Evolutionary conservation across 2,888 invertebrate species (phyloP).

Genomic region (Ptilodon capucinus): DNA sequence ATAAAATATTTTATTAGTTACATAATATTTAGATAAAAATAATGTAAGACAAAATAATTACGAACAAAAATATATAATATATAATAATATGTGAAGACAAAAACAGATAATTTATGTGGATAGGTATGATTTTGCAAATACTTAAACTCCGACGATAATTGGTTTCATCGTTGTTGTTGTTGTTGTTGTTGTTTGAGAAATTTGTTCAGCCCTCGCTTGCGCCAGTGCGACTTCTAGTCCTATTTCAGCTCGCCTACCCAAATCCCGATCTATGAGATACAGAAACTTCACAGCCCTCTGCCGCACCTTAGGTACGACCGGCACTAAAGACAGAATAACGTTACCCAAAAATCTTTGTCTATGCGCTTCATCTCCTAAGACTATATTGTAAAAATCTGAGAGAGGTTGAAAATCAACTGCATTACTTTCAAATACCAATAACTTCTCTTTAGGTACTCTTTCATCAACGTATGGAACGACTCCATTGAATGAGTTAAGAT

Average conservation of each 20-base stretch:
- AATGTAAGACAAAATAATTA: no score
- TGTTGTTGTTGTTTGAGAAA: constrained; percentile 5
- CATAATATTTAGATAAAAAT: not conserved
- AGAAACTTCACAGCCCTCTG: constrained; percentile 90
- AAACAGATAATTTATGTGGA: no score
- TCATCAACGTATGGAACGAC: constrained; percentile 42
- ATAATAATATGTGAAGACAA: no score
- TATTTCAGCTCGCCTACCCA: constrained; percentile 84
- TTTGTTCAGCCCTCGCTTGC: not conserved
- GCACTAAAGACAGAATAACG: constrained; percentile 1
- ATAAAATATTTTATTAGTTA: not conserved
- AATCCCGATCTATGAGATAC: constrained; percentile 87
- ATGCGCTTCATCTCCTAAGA: constrained; percentile 79
- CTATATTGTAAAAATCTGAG: constrained; percentile 86
- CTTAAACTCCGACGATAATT: not conserved
- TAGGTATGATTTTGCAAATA: no score
- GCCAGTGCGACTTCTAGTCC: not conserved
- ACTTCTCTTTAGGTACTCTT: constrained; percentile 22
- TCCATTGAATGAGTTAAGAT: constrained; percentile 45
- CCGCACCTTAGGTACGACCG: constrained; percentile 45
- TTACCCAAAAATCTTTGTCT: constrained; percentile 21
- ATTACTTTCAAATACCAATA: constrained; percentile 29
- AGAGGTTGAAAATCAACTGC: constrained; percentile 78
- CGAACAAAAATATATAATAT: no score
- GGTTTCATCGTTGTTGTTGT: not conserved